Conservation (phyloP, 1,140 invertebrate species). For the Centruroides sculpturatus region DNA sequence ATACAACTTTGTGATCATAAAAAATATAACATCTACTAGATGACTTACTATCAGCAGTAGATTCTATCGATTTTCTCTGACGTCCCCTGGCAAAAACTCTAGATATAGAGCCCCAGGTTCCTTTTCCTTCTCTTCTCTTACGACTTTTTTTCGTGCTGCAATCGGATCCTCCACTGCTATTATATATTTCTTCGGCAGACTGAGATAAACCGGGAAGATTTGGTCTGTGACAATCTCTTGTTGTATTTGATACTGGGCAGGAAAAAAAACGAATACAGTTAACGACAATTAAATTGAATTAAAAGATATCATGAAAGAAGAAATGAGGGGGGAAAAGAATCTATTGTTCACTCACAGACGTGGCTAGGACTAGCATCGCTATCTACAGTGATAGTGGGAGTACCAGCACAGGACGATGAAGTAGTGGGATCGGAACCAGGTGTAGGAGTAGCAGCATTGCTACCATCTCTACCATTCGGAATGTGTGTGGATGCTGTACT, state of each 20-base stretch:
- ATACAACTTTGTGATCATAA: too few species aligned
- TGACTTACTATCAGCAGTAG: too few species aligned
- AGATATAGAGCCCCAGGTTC: slow-evolving; percentile 61
- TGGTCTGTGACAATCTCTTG: background rate
- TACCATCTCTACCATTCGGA: slow-evolving; percentile 7
- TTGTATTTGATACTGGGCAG: too few species aligned
- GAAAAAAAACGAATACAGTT: too few species aligned
- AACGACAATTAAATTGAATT: too few species aligned
- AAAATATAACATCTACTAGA: too few species aligned
- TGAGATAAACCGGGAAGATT: slow-evolving; percentile 2
- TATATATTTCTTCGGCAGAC: slow-evolving; percentile 15
- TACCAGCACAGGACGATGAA: slow-evolving; percentile 8
- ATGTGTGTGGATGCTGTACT: slow-evolving; percentile 5
- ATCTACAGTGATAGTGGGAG: slow-evolving; percentile 4
- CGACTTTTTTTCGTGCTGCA: slow-evolving; percentile 14
- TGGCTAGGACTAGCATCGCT: too few species aligned
- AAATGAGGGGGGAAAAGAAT: too few species aligned
- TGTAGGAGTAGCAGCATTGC: slow-evolving; percentile 7
- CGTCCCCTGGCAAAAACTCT: slow-evolving; percentile 64
- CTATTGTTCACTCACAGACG: too few species aligned
- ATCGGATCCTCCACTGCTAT: slow-evolving; percentile 20
- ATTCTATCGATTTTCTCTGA: slow-evolving; percentile 46
- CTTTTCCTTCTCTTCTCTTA: slow-evolving; percentile 17
- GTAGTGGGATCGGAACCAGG: slow-evolving; percentile 9
- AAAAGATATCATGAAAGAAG: too few species aligned